Evolutionary conservation across 1,140 invertebrate species (phyloP).

Genomic region (Semibalanus balanoides): DNA sequence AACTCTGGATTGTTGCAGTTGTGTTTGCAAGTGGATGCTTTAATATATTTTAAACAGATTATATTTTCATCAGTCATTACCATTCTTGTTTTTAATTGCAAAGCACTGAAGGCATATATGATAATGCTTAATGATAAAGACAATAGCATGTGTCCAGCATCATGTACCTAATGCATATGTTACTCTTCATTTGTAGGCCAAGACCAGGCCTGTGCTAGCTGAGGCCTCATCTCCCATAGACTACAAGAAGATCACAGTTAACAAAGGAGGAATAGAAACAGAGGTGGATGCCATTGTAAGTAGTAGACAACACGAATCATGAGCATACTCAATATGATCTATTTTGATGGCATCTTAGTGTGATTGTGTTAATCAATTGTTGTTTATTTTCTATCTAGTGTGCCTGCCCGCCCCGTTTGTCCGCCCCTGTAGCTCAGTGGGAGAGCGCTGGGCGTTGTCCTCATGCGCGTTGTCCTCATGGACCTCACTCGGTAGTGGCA

Average conservation of each 20-base stretch:
- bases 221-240: not conserved
- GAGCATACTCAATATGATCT: not conserved
- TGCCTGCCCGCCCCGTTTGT: too few species aligned
- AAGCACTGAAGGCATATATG: too few species aligned
- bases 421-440: too few species aligned
- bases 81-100: not conserved
- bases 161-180: too few species aligned
- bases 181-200: not conserved
- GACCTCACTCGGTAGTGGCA: too few species aligned
- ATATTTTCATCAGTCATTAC: not conserved
- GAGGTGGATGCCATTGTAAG: not conserved
- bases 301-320: not conserved
- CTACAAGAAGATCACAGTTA: not conserved
- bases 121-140: too few species aligned
- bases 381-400: not conserved
- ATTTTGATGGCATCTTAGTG: not conserved
- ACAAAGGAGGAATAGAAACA: not conserved
- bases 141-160: too few species aligned
- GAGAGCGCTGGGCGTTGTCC: not conserved
- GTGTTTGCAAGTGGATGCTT: too few species aligned
- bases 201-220: not conserved
- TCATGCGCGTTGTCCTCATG: not conserved
- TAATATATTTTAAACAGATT: too few species aligned
- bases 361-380: not conserved
- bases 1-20: too few species aligned